Conservation (phyloP, 1,140 invertebrate species). For the Gonatopus flavifemur region DNA sequence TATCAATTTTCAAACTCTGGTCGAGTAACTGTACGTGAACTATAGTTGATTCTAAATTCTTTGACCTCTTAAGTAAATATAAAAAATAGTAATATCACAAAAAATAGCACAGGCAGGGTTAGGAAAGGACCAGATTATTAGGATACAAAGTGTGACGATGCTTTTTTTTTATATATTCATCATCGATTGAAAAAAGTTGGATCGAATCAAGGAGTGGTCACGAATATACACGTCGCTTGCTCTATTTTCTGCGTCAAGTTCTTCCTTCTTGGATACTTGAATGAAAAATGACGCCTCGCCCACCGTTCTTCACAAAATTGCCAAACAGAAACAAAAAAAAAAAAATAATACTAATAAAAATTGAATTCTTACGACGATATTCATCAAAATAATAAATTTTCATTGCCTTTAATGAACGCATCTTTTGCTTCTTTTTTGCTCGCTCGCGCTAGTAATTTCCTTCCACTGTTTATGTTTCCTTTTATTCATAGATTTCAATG, state of each 20-base stretch:
- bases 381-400: background rate
- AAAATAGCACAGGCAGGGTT: constrained; percentile 48
- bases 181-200: constrained; percentile 40
- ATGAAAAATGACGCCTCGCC: constrained; percentile 8
- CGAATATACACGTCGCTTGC: too few species aligned
- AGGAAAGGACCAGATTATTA: constrained; percentile 43
- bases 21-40: constrained; percentile 32
- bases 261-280: background rate
- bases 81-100: constrained; percentile 56
- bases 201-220: constrained; percentile 42
- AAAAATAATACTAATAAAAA: too few species aligned
- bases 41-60: constrained; percentile 24
- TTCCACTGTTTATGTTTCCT: constrained; percentile 20
- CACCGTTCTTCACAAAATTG: too few species aligned
- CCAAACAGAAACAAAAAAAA: too few species aligned
- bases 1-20: constrained; percentile 5
- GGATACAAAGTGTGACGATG: constrained; percentile 37
- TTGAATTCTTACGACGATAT: too few species aligned
- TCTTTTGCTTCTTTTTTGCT: constrained; percentile 16
- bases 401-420: background rate
- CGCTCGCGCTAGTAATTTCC: constrained; percentile 33
- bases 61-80: constrained; percentile 48
- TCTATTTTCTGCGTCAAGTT: constrained; percentile 21
- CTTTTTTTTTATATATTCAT: constrained; percentile 10
- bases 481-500: constrained; percentile 35